phyloP scores from a whole-genome alignment of 1,140 invertebrate species.

The Meteorus sp. region DNA sequence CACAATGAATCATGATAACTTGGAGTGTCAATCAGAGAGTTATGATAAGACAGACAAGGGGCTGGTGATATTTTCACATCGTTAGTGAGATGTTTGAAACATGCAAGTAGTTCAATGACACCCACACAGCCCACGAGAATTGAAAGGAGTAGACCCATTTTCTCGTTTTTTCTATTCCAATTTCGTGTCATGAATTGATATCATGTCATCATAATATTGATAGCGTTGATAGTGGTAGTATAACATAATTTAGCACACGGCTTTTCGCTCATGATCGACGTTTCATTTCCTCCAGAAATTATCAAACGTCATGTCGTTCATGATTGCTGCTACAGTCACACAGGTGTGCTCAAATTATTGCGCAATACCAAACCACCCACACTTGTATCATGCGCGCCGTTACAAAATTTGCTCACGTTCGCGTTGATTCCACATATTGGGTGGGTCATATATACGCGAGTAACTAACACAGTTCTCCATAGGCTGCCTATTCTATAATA shows the following conservation, averaged over 20 bases:
- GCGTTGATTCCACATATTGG: no score
- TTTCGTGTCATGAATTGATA: no score
- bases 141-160: slow-evolving; percentile 71
- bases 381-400: background rate
- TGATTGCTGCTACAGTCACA: no score
- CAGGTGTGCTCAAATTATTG: background rate
- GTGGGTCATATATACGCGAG: no score
- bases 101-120: slow-evolving; percentile 67
- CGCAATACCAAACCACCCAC: background rate
- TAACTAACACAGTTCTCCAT: no score
- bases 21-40: slow-evolving; percentile 35
- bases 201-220: background rate
- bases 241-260: no score
- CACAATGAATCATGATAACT: slow-evolving; percentile 50
- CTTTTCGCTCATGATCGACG: slow-evolving; percentile 6
- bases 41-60: slow-evolving; percentile 50
- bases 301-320: background rate
- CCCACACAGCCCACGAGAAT: slow-evolving; percentile 73
- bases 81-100: slow-evolving; percentile 60
- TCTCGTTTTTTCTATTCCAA: slow-evolving; percentile 26
- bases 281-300: slow-evolving; percentile 5
- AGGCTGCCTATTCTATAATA: no score
- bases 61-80: slow-evolving; percentile 46
- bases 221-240: no score
- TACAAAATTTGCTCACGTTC: slow-evolving; percentile 7